Evolutionary conservation across 37 sponge, comb jelly and placozoan species (phyloP).

Genomic region (Theonella swinhoei): DNA sequence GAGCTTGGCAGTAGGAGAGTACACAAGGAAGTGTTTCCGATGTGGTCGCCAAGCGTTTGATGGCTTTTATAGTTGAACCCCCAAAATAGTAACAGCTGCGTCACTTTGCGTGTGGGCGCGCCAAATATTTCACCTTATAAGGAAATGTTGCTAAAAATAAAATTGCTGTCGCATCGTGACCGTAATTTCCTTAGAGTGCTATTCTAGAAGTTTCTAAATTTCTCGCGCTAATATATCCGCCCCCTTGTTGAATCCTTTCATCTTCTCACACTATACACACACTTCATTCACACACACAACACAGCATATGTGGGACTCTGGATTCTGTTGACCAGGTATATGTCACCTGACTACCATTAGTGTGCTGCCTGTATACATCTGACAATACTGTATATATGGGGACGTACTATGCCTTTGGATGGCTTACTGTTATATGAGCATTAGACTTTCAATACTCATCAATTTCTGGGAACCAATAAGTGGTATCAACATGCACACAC

Average conservation of each 20-base stretch:
- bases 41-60: neutral
- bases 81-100: neutral
- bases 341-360: too few relatives aligned
- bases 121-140: neutral
- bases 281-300: constrained; percentile 16
- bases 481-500: too few relatives aligned
- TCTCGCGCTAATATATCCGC: neutral
- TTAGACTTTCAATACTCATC: too few relatives aligned
- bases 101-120: neutral
- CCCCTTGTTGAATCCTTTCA: neutral
- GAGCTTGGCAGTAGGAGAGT: too few relatives aligned
- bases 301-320: constrained; percentile 87
- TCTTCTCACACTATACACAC: constrained; percentile 25
- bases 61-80: neutral
- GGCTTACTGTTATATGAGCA: too few relatives aligned
- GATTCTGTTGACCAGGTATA: constrained; percentile 96
- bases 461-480: too few relatives aligned
- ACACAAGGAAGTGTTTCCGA: too few relatives aligned
- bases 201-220: neutral
- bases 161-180: constrained; percentile 34
- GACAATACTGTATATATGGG: too few relatives aligned
- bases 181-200: neutral
- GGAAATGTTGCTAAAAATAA: neutral
- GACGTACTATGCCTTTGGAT: too few relatives aligned
- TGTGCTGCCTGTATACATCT: too few relatives aligned